These are phyloP conservation scores for Drosophila sproati DNA, from an alignment of 1,140 invertebrate species.

Conservation along the genomic window DNA sequence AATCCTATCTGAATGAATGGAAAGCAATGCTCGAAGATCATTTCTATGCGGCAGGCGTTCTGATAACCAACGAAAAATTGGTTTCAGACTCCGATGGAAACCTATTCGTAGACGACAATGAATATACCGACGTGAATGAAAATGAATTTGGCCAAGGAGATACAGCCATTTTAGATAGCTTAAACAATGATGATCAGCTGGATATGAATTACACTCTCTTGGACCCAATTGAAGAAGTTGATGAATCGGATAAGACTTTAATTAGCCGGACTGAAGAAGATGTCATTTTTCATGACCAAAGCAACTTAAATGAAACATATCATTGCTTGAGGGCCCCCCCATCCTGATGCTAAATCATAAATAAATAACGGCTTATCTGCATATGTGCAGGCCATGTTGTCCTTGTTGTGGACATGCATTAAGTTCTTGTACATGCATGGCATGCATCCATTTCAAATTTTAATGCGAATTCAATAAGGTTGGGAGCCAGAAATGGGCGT, in stretches of 20 bases:
- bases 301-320: neutral
- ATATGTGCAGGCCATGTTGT: neutral
- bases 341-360: neutral
- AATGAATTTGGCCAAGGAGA: neutral
- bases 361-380: slow-evolving; percentile 13
- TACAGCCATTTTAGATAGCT: neutral
- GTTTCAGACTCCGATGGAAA: neutral
- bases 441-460: slow-evolving; percentile 81
- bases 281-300: neutral
- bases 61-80: neutral
- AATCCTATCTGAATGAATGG: slow-evolving; percentile 17
- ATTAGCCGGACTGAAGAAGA: neutral
- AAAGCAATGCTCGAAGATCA: slow-evolving; percentile 36
- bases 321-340: neutral
- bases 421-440: slow-evolving; percentile 65
- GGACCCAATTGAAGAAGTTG: neutral
- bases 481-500: slow-evolving; percentile 6
- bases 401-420: neutral
- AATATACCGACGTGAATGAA: neutral
- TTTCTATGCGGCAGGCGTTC: slow-evolving; percentile 41
- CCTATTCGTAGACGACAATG: neutral
- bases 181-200: neutral
- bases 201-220: neutral
- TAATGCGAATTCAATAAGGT: slow-evolving; percentile 79
- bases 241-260: neutral